Conservation (phyloP, 2,113 vertebrate species). For the Paradoxurus hermaphroditus region DNA sequence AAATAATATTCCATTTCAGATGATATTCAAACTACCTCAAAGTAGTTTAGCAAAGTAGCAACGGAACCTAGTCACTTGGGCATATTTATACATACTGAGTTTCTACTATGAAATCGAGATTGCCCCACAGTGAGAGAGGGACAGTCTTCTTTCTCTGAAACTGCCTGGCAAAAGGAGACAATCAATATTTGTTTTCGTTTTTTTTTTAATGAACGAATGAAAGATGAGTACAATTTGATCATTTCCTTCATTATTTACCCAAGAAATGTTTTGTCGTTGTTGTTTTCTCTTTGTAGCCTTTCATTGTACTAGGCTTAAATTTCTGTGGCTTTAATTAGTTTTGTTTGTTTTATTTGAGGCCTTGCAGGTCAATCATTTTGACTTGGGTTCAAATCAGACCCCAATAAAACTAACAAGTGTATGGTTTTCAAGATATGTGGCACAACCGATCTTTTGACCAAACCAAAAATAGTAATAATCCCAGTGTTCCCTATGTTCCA, state of each 20-base stretch:
- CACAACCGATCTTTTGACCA: not conserved
- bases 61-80: not conserved
- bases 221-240: not conserved
- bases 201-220: not conserved
- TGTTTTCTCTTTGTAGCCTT: not conserved
- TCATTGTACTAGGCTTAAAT: not conserved
- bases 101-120: not conserved
- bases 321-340: not conserved
- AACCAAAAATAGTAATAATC: not conserved
- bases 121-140: not conserved
- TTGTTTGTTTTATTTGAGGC: not conserved
- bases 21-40: not conserved
- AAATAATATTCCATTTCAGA: conserved; percentile 13
- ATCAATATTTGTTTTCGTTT: not conserved
- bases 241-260: not conserved
- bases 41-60: not conserved
- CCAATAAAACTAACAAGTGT: not conserved
- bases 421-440: not conserved
- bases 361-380: not conserved
- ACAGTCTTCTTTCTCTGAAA: not conserved
- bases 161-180: not conserved
- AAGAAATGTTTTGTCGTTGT: not conserved
- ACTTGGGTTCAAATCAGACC: not conserved
- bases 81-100: not conserved
- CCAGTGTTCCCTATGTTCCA: not conserved